Evolutionary conservation across 2,113 vertebrate genomes (phyloP), one percentile per base, ranked within the genome.

Genomic region (Chlorocebus sabaeus): DNA sequence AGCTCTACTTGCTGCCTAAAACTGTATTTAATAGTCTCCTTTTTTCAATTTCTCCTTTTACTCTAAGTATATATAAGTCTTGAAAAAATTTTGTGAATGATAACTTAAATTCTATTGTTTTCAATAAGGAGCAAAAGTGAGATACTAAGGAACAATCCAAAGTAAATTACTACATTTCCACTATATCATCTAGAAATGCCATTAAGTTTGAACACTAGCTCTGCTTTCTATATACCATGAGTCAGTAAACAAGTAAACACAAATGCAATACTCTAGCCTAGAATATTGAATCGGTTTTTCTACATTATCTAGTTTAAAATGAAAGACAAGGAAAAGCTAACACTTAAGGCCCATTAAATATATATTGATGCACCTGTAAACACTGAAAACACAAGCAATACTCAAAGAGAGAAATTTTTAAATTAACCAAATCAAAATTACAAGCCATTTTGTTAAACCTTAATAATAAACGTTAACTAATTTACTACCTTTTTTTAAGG

Each of bases 361-460:
- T 30, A 75, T 30, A 91, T 6, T 92, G 81, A 87, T 78, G 27
- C 5, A 76, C 35, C 70, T 97, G 72, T 95, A 96, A 86, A 5
- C 86, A 96, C 78, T 40, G 64, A 93, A 96, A 96, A 86, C 55
- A 84, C 55, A 93, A 8, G 20, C 82, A 92, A 84, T n/a, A 88
- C 32, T 87, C 64, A 96, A 84, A 11, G 18, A 81, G n/a, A 96
- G 96, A 81, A 25, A 92, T 59, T 72, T 91, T n/a, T n/a, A n/a
- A 94, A 90, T 55, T 57, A 89, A 88, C n/a, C 68, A 64, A 90
- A 84, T 92, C 27, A 11, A 97, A 97, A 97, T 73, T 79, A 79
- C 7, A 93, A 95, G 48, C 64, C 32, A 95, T 96, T 95, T 95
- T 25, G 82, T 97, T 89, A 97, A 96, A 84, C 23, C 38, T 82